Evolutionary conservation across 2,113 vertebrate species (phyloP), one percentile per base, ranked within the genome.

Genomic region (Channa maculata): DNA sequence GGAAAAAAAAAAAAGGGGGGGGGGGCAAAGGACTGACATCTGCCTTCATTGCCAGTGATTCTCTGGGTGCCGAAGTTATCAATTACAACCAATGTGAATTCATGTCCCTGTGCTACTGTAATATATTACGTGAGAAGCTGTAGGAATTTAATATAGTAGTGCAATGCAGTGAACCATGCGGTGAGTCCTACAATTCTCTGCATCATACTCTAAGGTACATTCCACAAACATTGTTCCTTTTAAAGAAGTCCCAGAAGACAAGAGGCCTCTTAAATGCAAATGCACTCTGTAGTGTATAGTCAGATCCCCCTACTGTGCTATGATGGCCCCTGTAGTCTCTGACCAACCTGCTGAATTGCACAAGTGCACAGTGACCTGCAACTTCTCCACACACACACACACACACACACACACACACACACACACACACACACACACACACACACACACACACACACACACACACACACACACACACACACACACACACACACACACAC

Each of bases 161-260:
- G 15, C 36, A 43, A 41, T 58, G 6, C 5, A 8, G 58, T 69
- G 73, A 61, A 43, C 24, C 57, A 37, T 74, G 46, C 65, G 13
- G 45, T 3, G 12, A 65, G 70, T 58, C 68, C 51, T 15, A 39
- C 37, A 76, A 34, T 33, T 55, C 57, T 13, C 65, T 85, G 71
- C 13, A 83, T 85, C 79, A 82, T 49, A 68, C 77, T 54, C 44
- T 82, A 84, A 85, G 66, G 62, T 63, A 69, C 65, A 79, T 82
- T 65, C 70, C 72, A 66, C 12, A 54, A 63, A 58, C 10, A 43
- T 71, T 67, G 64, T 59, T 72, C 13, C 76, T 61, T 84, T 64
- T 62, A 61, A 75, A 79, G 78, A 85, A 76, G 66, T 57, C 72
- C 63, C 69, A 9, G 14, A 67, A 59, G 62, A 54, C 45, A 80